Evolutionary conservation across 2,797 vertebrate species (phyloP).

Genomic region (Onychomys torridus): DNA sequence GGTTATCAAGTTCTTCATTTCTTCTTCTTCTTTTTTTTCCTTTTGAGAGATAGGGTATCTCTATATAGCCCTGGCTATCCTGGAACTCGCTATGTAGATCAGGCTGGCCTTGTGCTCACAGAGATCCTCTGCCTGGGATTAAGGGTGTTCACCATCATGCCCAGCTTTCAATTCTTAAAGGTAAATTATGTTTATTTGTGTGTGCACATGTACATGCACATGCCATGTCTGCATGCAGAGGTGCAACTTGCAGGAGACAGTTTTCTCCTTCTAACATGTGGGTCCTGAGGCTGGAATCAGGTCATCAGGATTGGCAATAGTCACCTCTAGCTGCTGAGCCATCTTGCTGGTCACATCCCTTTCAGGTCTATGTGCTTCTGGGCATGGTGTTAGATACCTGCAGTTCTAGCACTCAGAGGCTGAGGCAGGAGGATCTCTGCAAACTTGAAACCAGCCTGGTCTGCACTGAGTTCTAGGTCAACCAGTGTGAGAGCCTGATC

Average conservation of each 20-base stretch:
- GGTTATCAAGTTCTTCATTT: background rate
- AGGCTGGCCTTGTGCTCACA: background rate
- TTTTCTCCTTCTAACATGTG: background rate
- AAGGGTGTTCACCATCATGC: background rate
- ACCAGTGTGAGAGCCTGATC: background rate
- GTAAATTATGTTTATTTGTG: background rate
- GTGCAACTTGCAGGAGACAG: background rate
- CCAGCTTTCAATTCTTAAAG: background rate
- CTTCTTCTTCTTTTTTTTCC: too few species aligned
- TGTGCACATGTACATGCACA: background rate
- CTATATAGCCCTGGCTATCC: too few species aligned
- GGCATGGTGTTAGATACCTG: background rate
- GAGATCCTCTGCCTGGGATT: background rate
- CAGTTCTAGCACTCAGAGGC: background rate
- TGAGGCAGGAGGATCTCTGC: background rate
- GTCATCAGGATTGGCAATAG: background rate
- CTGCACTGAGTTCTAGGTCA: background rate
- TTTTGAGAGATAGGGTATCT: background rate
- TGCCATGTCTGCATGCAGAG: background rate
- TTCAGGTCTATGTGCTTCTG: background rate
- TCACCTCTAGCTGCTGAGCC: background rate
- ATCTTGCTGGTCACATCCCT: background rate
- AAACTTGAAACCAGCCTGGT: background rate
- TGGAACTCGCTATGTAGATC: background rate
- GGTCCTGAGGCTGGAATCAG: background rate